Evolutionary conservation across 2,797 vertebrate species (phyloP).

Genomic region (Sebastes cheni): DNA sequence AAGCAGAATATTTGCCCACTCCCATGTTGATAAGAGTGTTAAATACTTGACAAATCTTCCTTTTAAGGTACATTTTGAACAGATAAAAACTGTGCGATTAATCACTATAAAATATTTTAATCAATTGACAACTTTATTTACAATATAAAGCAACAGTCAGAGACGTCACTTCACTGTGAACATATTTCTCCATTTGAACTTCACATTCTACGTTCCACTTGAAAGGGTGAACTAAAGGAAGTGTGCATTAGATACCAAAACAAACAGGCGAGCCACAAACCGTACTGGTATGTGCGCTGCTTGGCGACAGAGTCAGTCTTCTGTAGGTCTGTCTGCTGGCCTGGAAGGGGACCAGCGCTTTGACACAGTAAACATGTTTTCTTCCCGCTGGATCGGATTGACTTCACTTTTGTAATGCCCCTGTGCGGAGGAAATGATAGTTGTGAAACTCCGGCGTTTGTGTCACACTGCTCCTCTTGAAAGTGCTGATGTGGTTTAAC

Average conservation of each 20-base stretch:
- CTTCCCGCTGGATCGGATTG: conserved; percentile 40
- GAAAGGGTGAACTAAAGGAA: conserved; percentile 78
- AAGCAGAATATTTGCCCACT: too few species aligned
- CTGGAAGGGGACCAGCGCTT: conserved; percentile 54
- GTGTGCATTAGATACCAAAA: conserved; percentile 87
- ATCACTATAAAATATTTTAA: not conserved
- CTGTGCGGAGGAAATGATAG: conserved; percentile 26
- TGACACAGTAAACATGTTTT: conserved; percentile 65
- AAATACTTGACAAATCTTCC: too few species aligned
- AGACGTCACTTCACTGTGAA: conserved; percentile 24
- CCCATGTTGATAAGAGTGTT: too few species aligned
- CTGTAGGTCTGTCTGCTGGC: conserved; percentile 75
- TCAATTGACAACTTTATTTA: not conserved
- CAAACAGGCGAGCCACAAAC: conserved; percentile 81
- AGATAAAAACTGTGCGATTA: not conserved
- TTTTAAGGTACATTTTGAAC: not conserved
- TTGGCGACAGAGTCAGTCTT: conserved; percentile 67
- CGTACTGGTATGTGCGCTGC: conserved; percentile 81
- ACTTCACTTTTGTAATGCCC: conserved; percentile 38
- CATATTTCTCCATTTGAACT: conserved; percentile 33
- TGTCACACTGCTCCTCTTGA: conserved; percentile 28
- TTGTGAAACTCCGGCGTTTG: conserved; percentile 44
- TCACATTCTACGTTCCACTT: conserved; percentile 52
- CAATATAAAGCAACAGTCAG: conserved; percentile 14
- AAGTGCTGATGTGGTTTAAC: conserved; percentile 4